A percentile compares a stretch with the other conserved stretches of the same genome.
Conservation (phyloP, 2,113 vertebrate genomes). For the Callipepla californica region DNA sequence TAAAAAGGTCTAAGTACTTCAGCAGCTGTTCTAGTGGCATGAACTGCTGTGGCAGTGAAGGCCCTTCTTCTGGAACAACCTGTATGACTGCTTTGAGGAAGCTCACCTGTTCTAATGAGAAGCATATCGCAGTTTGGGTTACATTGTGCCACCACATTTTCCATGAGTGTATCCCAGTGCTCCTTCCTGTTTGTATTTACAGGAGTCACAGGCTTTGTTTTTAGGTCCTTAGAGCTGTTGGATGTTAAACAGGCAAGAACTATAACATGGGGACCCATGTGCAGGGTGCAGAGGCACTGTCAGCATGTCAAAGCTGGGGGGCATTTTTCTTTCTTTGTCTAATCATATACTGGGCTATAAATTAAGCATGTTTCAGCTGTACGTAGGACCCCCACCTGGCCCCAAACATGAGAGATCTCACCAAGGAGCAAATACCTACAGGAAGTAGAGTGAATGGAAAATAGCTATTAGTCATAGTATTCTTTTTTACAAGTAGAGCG, state of each 20-base stretch:
- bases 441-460: constrained; percentile 26
- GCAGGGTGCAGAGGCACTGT: not conserved
- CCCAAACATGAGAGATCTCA: not conserved
- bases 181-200: not conserved
- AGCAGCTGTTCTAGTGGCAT: constrained; percentile 25
- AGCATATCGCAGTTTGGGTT: not conserved
- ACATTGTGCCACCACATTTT: not conserved
- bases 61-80: constrained; percentile 38
- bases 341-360: not conserved
- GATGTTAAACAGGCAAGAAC: not conserved
- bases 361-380: constrained; percentile 12
- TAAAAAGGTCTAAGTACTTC: not conserved
- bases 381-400: not conserved
- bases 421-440: constrained; percentile 7
- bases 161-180: not conserved
- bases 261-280: fast-evolving
- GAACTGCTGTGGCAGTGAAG: not conserved
- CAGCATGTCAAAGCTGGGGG: not conserved
- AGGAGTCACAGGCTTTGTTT: not conserved
- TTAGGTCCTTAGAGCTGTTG: not conserved
- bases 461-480: constrained; percentile 11
- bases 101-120: constrained; percentile 27
- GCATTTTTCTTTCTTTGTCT: not conserved
- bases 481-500: constrained; percentile 12
- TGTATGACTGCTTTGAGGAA: constrained; percentile 30